These are phyloP conservation scores for western clawed frog (Xenopus tropicalis) DNA, from an alignment of 2,113 vertebrate species.

Conservation along the genomic window DNA sequence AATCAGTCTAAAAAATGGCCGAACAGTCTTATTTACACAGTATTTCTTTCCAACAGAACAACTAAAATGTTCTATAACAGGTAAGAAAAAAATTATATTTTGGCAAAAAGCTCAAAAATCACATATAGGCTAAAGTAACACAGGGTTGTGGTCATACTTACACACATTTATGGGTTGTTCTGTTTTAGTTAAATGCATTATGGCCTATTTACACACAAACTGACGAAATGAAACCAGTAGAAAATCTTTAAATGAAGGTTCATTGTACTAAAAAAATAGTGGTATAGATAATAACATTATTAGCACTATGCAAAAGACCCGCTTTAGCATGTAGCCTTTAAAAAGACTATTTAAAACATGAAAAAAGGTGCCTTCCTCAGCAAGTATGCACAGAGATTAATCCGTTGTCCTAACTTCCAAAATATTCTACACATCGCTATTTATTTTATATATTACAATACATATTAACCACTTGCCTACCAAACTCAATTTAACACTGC, in stretches of 20 bases:
- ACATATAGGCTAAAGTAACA: neutral
- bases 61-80: neutral
- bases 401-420: conserved; percentile 53
- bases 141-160: neutral
- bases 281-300: conserved; percentile 41
- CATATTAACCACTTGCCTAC: conserved; percentile 60
- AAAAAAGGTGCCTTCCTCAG: conserved; percentile 61
- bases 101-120: neutral
- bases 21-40: neutral
- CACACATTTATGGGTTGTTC: too few species aligned
- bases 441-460: conserved; percentile 62
- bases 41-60: neutral
- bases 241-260: conserved; percentile 55
- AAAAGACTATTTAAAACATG: conserved; percentile 59
- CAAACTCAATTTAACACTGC: conserved; percentile 62
- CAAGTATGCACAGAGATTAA: conserved; percentile 64
- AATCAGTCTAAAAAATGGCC: neutral
- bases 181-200: neutral
- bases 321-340: conserved; percentile 79
- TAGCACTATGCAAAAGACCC: conserved; percentile 85
- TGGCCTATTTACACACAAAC: neutral
- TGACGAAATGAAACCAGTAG: conserved; percentile 55
- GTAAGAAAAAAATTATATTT: neutral
- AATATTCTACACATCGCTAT: conserved; percentile 54
- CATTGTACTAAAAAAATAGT: conserved; percentile 59